phyloP scores from a whole-genome alignment of 2,113 vertebrate species.

The Panthera leo region DNA sequence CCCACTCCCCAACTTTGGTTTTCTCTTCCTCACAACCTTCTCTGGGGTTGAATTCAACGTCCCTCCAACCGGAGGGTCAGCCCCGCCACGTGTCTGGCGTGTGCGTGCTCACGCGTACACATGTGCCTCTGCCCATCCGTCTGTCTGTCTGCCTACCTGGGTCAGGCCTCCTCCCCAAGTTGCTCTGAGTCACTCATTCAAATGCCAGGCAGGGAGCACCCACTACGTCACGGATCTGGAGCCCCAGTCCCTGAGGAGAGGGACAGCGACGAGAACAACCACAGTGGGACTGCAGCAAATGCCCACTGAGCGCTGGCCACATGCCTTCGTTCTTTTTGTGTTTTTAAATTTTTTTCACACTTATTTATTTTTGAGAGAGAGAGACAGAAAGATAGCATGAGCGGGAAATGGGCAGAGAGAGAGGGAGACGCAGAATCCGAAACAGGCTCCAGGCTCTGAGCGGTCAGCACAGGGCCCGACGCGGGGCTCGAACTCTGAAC shows the following conservation, averaged over 20 bases:
- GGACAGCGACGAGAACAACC: fast-evolving
- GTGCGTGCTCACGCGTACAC: fast-evolving
- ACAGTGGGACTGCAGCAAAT: fast-evolving
- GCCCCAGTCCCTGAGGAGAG: not conserved
- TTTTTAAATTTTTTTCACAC: no score
- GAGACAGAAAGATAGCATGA: no score
- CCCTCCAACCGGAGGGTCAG: not conserved
- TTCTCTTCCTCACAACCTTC: not conserved
- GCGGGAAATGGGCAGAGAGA: no score
- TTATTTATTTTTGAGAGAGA: no score
- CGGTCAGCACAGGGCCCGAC: no score
- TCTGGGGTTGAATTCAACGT: not conserved
- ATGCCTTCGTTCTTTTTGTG: not conserved
- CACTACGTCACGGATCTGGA: fast-evolving
- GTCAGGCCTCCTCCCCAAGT: not conserved
- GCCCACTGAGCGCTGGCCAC: fast-evolving
- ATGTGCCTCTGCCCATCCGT: not conserved
- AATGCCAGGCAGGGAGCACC: not conserved
- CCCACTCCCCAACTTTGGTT: not conserved
- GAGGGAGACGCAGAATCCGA: no score
- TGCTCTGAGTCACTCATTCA: not conserved
- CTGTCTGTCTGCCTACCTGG: not conserved
- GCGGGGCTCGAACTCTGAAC: no score
- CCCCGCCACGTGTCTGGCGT: not conserved
- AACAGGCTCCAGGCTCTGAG: no score